Evolutionary conservation across 2,888 invertebrate genomes (phyloP).

Genomic region (Macrophya annulata): DNA sequence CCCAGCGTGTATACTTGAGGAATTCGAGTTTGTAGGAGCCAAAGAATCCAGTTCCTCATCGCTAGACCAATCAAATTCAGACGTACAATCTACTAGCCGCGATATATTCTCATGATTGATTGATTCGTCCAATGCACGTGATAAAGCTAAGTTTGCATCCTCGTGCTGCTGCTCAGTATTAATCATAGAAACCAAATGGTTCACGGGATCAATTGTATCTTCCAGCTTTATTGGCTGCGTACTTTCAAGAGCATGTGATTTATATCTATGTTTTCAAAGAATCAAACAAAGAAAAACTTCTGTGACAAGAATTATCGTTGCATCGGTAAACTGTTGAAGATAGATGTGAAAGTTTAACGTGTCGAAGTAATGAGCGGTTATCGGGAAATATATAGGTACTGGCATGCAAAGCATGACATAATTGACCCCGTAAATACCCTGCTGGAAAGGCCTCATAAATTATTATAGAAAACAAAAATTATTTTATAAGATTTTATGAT

Average conservation of each 20-base stretch:
- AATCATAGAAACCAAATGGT: constrained; percentile 20
- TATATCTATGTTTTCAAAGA: constrained; percentile 34
- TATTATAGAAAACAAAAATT: too few relatives aligned
- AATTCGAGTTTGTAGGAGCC: not conserved
- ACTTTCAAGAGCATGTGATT: not conserved
- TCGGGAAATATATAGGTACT: constrained; percentile 23
- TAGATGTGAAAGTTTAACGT: not conserved
- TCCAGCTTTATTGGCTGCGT: not conserved
- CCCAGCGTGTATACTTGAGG: not conserved
- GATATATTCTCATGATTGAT: not conserved
- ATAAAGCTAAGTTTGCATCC: not conserved
- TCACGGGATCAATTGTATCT: not conserved
- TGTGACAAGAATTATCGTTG: not conserved
- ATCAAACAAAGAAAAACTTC: constrained; percentile 31
- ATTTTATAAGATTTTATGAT: too few relatives aligned
- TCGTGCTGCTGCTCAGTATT: constrained; percentile 6
- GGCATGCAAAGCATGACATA: constrained; percentile 12
- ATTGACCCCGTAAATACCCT: not conserved
- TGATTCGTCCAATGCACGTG: not conserved
- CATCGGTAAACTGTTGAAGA: not conserved
- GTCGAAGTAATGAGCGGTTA: not conserved
- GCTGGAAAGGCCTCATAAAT: too few relatives aligned
- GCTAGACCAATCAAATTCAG: not conserved
- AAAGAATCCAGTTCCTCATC: constrained; percentile 1
- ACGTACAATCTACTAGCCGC: not conserved